A percentile compares a stretch with the other conserved stretches of the same genome.
Conservation (phyloP, 2,888 invertebrate species). For the Xanthorhoe designata region DNA sequence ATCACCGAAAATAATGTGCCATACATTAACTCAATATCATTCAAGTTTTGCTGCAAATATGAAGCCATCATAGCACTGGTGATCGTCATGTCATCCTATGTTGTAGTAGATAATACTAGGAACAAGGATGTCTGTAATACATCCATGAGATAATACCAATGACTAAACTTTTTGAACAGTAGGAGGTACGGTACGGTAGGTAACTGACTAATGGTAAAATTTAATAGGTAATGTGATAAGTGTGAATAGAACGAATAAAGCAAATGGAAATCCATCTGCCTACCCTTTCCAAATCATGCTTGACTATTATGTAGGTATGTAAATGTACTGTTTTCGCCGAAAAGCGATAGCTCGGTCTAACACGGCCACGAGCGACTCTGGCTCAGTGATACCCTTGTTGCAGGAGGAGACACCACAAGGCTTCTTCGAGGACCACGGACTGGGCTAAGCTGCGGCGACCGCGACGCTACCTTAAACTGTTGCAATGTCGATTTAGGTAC, state of each 20-base stretch:
- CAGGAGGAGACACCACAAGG: slow-evolving; percentile 99
- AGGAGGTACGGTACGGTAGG: neutral
- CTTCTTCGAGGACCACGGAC: slow-evolving; percentile 99
- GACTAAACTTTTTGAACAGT: too few relatives aligned
- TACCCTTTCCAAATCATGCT: too few relatives aligned
- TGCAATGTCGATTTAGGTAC: slow-evolving; percentile 26
- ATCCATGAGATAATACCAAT: too few relatives aligned
- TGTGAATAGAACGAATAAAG: too few relatives aligned
- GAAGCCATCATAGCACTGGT: too few relatives aligned
- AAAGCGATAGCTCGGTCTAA: slow-evolving; percentile 79
- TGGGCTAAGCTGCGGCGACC: slow-evolving; percentile 88
- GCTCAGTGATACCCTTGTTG: slow-evolving; percentile 88
- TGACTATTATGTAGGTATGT: neutral
- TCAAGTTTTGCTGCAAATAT: too few relatives aligned
- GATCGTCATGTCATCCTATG: too few relatives aligned
- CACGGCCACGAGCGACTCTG: slow-evolving; percentile 81
- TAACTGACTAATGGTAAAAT: neutral
- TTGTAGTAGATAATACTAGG: too few relatives aligned
- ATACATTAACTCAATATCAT: too few relatives aligned
- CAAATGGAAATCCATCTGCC: too few relatives aligned
- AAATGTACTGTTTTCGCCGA: slow-evolving; percentile 54
- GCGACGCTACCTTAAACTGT: slow-evolving; percentile 8
- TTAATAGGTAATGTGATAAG: neutral
- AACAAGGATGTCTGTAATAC: too few relatives aligned
- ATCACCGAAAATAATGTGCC: too few relatives aligned